Conservation (phyloP, 2,797 vertebrate genomes). For the Muscicapa comitata region DNA sequence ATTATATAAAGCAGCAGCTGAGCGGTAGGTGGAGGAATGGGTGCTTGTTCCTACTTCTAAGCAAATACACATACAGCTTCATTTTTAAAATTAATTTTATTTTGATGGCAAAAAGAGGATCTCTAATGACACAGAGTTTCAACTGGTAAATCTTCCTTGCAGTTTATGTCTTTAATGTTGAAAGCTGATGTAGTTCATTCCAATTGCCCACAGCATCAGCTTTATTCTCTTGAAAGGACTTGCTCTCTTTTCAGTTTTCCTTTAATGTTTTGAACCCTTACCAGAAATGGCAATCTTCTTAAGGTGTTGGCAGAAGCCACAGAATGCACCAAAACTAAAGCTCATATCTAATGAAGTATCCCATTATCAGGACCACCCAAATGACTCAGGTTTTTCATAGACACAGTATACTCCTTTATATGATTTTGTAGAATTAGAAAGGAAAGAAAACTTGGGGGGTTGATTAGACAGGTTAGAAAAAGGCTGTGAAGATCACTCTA, state of each 20-base stretch:
- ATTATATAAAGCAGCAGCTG: slow-evolving; percentile 68
- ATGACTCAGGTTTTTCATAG: background rate
- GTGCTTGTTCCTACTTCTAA: slow-evolving; percentile 37
- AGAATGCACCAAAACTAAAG: slow-evolving; percentile 17
- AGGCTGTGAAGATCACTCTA: background rate
- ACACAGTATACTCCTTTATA: background rate
- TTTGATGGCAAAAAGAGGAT: slow-evolving; percentile 14
- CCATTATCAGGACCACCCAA: slow-evolving; percentile 1
- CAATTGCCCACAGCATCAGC: slow-evolving; percentile 21
- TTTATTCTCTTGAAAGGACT: slow-evolving; percentile 45
- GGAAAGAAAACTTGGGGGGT: background rate
- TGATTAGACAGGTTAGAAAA: background rate
- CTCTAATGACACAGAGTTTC: background rate
- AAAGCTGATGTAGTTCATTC: background rate
- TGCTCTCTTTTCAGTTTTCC: slow-evolving; percentile 16
- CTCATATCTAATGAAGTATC: background rate
- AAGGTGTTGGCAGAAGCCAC: background rate
- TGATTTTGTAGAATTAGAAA: background rate
- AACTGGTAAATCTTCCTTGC: background rate
- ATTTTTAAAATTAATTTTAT: slow-evolving; percentile 12
- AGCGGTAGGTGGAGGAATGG: slow-evolving; percentile 47
- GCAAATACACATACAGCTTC: background rate
- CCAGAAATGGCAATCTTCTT: slow-evolving; percentile 28
- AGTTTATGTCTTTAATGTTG: slow-evolving; percentile 28
- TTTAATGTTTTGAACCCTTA: slow-evolving; percentile 28